Evolutionary conservation across 2,888 invertebrate species (phyloP).

Genomic region (Stenoptilia bipunctidactyla): DNA sequence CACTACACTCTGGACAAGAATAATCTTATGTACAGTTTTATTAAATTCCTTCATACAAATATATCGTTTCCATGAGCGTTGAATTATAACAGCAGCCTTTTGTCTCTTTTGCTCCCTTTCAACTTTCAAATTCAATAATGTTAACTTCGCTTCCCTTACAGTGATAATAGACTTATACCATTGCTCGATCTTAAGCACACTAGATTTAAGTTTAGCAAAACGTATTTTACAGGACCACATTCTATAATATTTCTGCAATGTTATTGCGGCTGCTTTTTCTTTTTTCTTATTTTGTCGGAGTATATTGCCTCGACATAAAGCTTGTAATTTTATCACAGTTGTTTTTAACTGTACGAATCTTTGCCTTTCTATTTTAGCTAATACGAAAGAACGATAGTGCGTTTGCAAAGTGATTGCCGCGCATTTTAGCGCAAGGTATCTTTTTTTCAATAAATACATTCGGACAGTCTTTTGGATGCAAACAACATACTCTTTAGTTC

Average conservation of each 20-base stretch:
- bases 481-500: too few species aligned
- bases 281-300: not conserved
- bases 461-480: too few species aligned
- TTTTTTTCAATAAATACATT: too few species aligned
- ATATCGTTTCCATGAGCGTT: slow-evolving; percentile 42
- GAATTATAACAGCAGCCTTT: slow-evolving; percentile 35
- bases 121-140: slow-evolving; percentile 24
- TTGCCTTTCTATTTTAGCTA: slow-evolving; percentile 22
- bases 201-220: slow-evolving; percentile 32
- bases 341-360: slow-evolving; percentile 14
- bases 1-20: slow-evolving; percentile 27
- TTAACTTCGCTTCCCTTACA: slow-evolving; percentile 32
- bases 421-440: slow-evolving; percentile 18
- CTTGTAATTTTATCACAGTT: slow-evolving; percentile 9
- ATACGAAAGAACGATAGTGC: slow-evolving; percentile 23
- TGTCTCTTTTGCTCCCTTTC: slow-evolving; percentile 27
- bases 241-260: slow-evolving; percentile 49
- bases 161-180: slow-evolving; percentile 50
- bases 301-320: not conserved
- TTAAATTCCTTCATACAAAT: slow-evolving; percentile 33
- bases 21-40: slow-evolving; percentile 24
- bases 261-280: slow-evolving; percentile 25
- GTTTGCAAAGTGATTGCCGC: slow-evolving; percentile 25
- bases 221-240: slow-evolving; percentile 44
- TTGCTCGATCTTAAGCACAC: slow-evolving; percentile 63